Conservation (phyloP, 2,797 vertebrate genomes). For the Rhabdophis nuchalis region DNA sequence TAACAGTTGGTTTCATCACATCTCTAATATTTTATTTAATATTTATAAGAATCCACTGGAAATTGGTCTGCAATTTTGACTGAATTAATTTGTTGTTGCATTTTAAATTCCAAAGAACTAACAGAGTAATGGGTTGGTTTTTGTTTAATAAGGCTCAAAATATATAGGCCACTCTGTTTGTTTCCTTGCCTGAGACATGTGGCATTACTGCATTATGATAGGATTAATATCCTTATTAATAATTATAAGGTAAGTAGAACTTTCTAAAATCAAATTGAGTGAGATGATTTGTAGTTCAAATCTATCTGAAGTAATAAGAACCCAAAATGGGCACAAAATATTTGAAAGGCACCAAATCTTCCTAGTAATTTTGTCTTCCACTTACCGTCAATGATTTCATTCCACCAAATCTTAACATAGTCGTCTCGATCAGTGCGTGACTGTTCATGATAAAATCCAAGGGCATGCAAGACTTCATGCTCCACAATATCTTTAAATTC, state of each 20-base stretch:
- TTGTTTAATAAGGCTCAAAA: neutral
- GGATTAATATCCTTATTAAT: neutral
- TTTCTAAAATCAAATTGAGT: neutral
- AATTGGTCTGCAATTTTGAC: no score
- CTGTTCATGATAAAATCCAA: slow-evolving; percentile 86
- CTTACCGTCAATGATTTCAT: slow-evolving; percentile 77
- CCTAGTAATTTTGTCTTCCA: neutral
- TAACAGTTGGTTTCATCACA: neutral
- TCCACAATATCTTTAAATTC: slow-evolving; percentile 82
- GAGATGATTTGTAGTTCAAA: neutral
- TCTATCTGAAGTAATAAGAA: neutral
- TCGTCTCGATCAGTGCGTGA: slow-evolving; percentile 80
- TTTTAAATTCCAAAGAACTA: neutral
- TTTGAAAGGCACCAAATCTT: neutral
- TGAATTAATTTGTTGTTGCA: neutral
- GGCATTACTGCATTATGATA: neutral
- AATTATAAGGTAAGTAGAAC: neutral
- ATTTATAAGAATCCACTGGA: neutral
- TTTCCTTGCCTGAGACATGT: neutral
- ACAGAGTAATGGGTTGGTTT: neutral
- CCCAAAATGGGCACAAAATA: neutral
- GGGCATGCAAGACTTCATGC: slow-evolving; percentile 81
- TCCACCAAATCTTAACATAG: slow-evolving; percentile 81
- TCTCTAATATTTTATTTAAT: neutral
- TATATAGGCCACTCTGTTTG: neutral